Percentiles rank a stretch among this genome's conserved stretches.
Conservation (phyloP, 2,888 invertebrate species). For the Celastrina argiolus region DNA sequence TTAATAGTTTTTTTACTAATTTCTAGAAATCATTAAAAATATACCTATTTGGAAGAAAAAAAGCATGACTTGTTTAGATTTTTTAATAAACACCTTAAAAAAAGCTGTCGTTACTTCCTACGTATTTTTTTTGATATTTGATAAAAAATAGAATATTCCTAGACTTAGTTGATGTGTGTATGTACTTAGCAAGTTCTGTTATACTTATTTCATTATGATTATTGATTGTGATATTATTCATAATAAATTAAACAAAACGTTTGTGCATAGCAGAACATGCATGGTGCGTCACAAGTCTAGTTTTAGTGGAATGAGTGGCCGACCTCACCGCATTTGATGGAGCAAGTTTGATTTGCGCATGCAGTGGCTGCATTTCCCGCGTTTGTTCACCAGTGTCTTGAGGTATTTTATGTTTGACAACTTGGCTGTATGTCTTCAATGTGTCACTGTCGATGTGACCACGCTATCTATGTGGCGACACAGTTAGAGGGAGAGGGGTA, state of each 20-base stretch:
- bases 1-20: too few relatives aligned
- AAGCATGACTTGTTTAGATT: too few relatives aligned
- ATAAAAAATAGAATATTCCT: too few relatives aligned
- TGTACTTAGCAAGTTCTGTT: conserved; percentile 65
- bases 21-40: too few relatives aligned
- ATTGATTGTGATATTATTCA: too few relatives aligned
- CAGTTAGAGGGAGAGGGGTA: conserved; percentile 56
- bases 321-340: conserved; percentile 76
- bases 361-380: conserved; percentile 72
- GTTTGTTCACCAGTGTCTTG: conserved; percentile 67
- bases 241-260: conserved; percentile 32
- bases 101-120: too few relatives aligned
- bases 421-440: conserved; percentile 71
- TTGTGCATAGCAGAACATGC: conserved; percentile 56
- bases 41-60: too few relatives aligned
- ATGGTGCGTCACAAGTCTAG: conserved; percentile 66
- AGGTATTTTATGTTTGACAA: conserved; percentile 64
- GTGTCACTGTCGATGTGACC: conserved; percentile 58
- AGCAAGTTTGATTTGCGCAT: conserved; percentile 76
- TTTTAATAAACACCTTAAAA: too few relatives aligned
- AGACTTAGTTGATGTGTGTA: too few relatives aligned
- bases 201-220: not conserved
- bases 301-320: conserved; percentile 77
- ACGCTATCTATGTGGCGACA: conserved; percentile 65
- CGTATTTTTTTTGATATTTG: too few relatives aligned